Evolutionary conservation across 1,140 invertebrate genomes (phyloP), one percentile per base, ranked within the genome.

Genomic region (Ephestia elutella): DNA sequence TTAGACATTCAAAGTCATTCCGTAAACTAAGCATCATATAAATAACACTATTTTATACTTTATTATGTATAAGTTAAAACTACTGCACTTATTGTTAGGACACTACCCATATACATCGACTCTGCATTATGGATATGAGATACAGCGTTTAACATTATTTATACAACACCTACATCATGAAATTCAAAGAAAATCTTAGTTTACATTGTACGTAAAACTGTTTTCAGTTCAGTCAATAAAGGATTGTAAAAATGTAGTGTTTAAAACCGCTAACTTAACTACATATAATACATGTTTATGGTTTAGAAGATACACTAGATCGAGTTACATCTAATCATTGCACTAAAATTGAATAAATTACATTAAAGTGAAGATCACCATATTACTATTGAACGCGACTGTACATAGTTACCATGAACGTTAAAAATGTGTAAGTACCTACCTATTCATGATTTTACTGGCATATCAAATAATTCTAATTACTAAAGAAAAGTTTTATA

Each of bases 311-410:
- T 75, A 78, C 60, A 68, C 73, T 80, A 81, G 68, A 68, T 68
- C 72, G 70, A 80, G 78, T 87, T 86, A 88, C 60, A 80, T 75
- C 86, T 88, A 88, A 80, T 84, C 82, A 88, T 88, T 88, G 86
- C 86, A 88, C 86, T 86, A 88, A 85, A 82, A 75, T 83, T 84
- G 75, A 86, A 86, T 83, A 81, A 83, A 81, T 84, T 84, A 86
- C 73, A 80, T 65, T 65, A 78, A 72, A 75, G 75, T 78, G 71
- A 80, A 80, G 74, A 80, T 82, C 80, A 80, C 78, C 78, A 73
- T 60, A 71, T 61, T 75, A 38, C 66, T 73, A 76, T 65, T 69
- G 66, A 74, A 74, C 50, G 54, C 67, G 65, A 54, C 66, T 71
- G 25, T 60, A 60, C 70, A 72, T 63, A 70, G 17, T 18, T 68